Base-by-base conservation (phyloP, 2,888 invertebrate genomes). In the Ephialtes manifestator region DNA sequence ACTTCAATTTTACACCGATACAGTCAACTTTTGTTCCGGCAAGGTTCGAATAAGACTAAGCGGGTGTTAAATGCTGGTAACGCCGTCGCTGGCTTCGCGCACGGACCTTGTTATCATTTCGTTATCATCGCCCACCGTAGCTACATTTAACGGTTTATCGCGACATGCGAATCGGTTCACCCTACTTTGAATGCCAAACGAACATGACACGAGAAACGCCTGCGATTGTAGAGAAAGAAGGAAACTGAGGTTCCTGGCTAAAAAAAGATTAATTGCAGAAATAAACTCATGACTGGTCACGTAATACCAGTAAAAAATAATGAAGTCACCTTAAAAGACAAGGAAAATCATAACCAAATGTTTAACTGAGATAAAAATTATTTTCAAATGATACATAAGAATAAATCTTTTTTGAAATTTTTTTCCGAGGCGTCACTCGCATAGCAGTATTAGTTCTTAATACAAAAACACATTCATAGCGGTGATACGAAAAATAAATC, bases 31-130 rank as follows among this genome's bases (percentile, higher is more conserved):
- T 39, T 46, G 68, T 72, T 58, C 39, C 48, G 65, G 28, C 43
- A 24, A 31, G 35, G 70, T 65, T 43, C 70, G 65, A 65, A 51
- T 15, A 43, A 46, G 39, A 35, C 76, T n/a, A 74, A 58, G 70
- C 79, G 63, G 71, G 85, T 76, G 81, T 79, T 85, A 79, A 79
- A 82, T 82, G 79, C 51, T 71, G 48, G 58, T 79, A 65, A 71
- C 39, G 24, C 46, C 43, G 20, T 70, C 31, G 71, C 31, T 35
- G 53, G 55, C 35, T 70, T 63, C 43, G 65, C 71, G 71, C 75
- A 65, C n/a, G 51, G 65, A 48, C 48, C 58, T 58, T 48, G 75
- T 82, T 85, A 85, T 85, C 85, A 75, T 78, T 85, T 72, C 75
- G 63, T 79, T 79, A 79, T 82, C 79, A 79, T 85, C 75, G 82